phyloP scores from a whole-genome alignment of 2,113 vertebrate species.

The Hemiprocne comata region DNA sequence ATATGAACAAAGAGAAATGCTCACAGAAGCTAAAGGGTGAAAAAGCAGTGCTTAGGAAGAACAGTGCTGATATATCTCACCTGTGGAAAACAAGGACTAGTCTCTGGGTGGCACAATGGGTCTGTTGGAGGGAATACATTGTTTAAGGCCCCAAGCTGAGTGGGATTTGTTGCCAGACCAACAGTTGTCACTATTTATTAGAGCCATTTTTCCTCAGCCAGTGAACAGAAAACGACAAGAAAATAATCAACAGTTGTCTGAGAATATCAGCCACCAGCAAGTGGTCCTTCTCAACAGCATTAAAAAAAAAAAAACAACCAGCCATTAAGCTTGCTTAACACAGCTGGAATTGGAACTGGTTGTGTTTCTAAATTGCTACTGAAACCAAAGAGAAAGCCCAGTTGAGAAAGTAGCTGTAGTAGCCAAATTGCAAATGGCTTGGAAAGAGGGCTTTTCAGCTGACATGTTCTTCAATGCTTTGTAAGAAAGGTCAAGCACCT shows the following conservation, averaged over 20 bases:
- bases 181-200: neutral
- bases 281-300: neutral
- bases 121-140: neutral
- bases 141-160: neutral
- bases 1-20: neutral
- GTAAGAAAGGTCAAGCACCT: neutral
- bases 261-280: neutral
- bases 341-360: conserved; percentile 50
- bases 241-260: conserved; percentile 46
- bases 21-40: neutral
- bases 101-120: neutral
- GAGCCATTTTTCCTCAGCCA: conserved; percentile 19
- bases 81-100: neutral
- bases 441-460: conserved; percentile 10
- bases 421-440: conserved; percentile 40
- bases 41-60: neutral
- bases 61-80: neutral
- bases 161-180: neutral
- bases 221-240: conserved; percentile 17
- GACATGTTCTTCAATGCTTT: neutral
- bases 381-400: conserved; percentile 8
- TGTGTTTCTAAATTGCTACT: conserved; percentile 5
- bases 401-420: neutral
- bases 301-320: neutral
- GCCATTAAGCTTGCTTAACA: conserved; percentile 29